Evolutionary conservation across 2,113 vertebrate genomes (phyloP).

Genomic region (Sciurus niger): DNA sequence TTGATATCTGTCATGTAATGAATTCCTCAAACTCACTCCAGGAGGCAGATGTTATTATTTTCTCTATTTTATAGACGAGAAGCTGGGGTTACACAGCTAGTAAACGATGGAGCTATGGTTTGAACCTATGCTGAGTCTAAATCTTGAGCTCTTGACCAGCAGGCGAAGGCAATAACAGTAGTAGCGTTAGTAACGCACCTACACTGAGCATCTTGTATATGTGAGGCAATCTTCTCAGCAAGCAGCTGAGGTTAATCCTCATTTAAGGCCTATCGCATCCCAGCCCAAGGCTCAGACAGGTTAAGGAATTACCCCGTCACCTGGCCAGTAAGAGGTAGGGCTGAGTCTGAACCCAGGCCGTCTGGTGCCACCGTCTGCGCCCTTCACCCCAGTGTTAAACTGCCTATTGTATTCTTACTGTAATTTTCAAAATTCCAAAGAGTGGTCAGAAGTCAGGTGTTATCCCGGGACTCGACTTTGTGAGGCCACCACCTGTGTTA

Average conservation of each 20-base stretch:
- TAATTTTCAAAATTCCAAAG: slow-evolving; percentile 13
- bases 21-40: neutral
- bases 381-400: neutral
- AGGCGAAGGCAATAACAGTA: neutral
- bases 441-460: neutral
- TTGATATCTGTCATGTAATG: neutral
- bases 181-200: neutral
- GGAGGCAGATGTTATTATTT: neutral
- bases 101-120: neutral
- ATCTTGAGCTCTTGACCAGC: neutral
- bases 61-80: neutral
- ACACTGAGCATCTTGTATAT: neutral
- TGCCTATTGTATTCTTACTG: neutral
- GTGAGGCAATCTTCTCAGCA: neutral
- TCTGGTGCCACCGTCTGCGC: neutral
- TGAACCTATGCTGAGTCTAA: neutral
- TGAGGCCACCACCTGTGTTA: neutral
- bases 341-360: neutral
- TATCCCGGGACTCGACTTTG: neutral
- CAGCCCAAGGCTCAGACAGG: neutral
- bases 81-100: neutral
- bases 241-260: neutral
- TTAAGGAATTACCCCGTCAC: neutral
- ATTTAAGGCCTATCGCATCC: neutral
- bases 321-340: neutral